Conservation (phyloP, 2,888 invertebrate species). For the Microdon myrmicae region DNA sequence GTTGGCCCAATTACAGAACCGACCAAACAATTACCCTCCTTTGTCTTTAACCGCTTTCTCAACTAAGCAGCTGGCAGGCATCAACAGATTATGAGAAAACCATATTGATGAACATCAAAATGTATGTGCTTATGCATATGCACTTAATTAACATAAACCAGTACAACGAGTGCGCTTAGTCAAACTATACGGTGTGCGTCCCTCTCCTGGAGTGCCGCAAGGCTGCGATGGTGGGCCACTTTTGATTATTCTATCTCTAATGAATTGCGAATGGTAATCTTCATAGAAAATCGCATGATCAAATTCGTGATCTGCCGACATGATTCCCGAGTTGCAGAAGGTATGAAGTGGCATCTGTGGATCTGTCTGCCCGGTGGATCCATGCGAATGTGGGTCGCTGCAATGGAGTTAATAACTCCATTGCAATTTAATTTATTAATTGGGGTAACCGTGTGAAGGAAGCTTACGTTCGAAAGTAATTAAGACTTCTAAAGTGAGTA, state of each 20-base stretch:
- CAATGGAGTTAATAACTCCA: slow-evolving; percentile 44
- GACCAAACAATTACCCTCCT: slow-evolving; percentile 44
- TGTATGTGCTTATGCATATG: slow-evolving; percentile 41
- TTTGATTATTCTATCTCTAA: slow-evolving; percentile 41
- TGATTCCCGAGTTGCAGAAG: slow-evolving; percentile 28
- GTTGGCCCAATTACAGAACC: slow-evolving; percentile 34
- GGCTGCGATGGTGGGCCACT: no score
- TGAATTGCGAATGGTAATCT: no score
- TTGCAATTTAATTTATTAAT: slow-evolving; percentile 45
- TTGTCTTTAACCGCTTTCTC: slow-evolving; percentile 47
- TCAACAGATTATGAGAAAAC: slow-evolving; percentile 43
- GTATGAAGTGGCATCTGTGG: no score
- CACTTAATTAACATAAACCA: slow-evolving; percentile 47
- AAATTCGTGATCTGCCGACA: slow-evolving; percentile 51
- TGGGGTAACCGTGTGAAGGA: slow-evolving; percentile 43
- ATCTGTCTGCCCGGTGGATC: no score
- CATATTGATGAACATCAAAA: slow-evolving; percentile 44
- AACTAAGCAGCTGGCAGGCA: slow-evolving; percentile 1
- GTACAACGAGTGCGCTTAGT: slow-evolving; percentile 35
- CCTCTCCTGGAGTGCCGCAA: no score
- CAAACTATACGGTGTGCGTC: no score
- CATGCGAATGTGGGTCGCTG: slow-evolving; percentile 37
- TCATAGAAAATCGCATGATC: slow-evolving; percentile 50
- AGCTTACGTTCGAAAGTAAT: slow-evolving; percentile 34
- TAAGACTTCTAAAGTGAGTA: slow-evolving; percentile 36